Evolutionary conservation across 1,140 invertebrate species (phyloP), one percentile per base, ranked within the genome.

Genomic region (Luehdorfia chinensis): DNA sequence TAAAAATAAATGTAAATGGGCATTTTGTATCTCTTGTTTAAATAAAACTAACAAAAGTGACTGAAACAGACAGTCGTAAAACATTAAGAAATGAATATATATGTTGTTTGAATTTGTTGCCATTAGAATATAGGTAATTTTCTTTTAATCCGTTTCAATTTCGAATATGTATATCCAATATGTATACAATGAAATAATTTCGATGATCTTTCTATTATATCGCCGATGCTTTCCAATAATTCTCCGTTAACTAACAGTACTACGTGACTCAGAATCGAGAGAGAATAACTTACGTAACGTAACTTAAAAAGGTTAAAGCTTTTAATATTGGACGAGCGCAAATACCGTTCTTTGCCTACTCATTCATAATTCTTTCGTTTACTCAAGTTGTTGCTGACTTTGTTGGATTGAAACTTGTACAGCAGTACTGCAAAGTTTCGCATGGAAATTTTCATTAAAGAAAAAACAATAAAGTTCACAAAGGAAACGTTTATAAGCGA

Each of bases 401-500:
- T 43, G 39, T 43, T 43, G 23, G 39, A 43, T 30, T 43, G 39
- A 43, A 43, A 43, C 39, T 43, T 43, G 27, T 43, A 43, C 23
- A 30, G 9, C 39, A 8, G 39, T 9, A 43, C 39, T 15, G 14
- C 39, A 13, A 28, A 43, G 39, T 43, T 43, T 30, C 21, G 39
- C 39, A 43, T 43, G 28, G 27, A 30, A 43, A 30, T 30, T 27
- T 43, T 43, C 39, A 43, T 43, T 43, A 55, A 55, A 49, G 59
- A 66, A 66, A 50, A 47, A 63, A 53, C 52, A 50, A 53, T 58
- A 47, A 58, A 47, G 23, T 34, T 31, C 39, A 44, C 39, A 43
- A 28, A 28, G 23, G 21, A n/a, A n/a, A n/a, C 13, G 39, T 28
- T 43, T 30, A 30, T 43, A 43, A 43, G 25, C 39, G 43, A 25